phyloP scores from a whole-genome alignment of 2,888 invertebrate species.

The Apamea anceps region DNA sequence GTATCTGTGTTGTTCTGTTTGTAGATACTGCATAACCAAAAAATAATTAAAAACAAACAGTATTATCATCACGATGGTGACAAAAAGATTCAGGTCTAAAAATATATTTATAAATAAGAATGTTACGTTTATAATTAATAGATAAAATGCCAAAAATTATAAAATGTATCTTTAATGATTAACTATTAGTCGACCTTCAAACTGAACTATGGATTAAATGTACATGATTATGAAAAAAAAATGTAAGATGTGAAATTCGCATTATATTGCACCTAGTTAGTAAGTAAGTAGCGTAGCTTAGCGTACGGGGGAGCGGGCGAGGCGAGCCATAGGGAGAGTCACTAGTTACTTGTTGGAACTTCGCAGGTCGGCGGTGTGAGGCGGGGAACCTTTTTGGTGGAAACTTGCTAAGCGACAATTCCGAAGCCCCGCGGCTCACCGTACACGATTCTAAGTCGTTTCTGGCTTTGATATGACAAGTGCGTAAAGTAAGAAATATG shows the following conservation, averaged over 20 bases:
- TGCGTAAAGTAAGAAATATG: neutral
- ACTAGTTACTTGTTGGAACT: slow-evolving; percentile 6
- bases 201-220: slow-evolving; percentile 74
- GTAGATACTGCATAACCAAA: slow-evolving; percentile 24
- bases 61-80: slow-evolving; percentile 30
- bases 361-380: slow-evolving; percentile 14
- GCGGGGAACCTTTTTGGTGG: slow-evolving; percentile 19
- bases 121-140: slow-evolving; percentile 65
- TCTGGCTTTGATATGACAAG: slow-evolving; percentile 9
- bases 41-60: neutral
- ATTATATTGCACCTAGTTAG: slow-evolving; percentile 87
- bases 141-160: slow-evolving; percentile 70
- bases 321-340: slow-evolving; percentile 48
- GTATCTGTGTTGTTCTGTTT: slow-evolving; percentile 40
- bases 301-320: slow-evolving; percentile 76
- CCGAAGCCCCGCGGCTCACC: neutral
- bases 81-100: slow-evolving; percentile 40
- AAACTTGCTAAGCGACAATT: slow-evolving; percentile 15
- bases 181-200: slow-evolving; percentile 72
- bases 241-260: slow-evolving; percentile 80
- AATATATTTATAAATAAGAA: slow-evolving; percentile 39
- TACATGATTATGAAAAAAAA: slow-evolving; percentile 76
- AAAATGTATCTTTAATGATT: slow-evolving; percentile 64
- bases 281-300: slow-evolving; percentile 85
- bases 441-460: neutral